Conservation (phyloP, 1,140 invertebrate species). For the Anastrepha ludens region DNA sequence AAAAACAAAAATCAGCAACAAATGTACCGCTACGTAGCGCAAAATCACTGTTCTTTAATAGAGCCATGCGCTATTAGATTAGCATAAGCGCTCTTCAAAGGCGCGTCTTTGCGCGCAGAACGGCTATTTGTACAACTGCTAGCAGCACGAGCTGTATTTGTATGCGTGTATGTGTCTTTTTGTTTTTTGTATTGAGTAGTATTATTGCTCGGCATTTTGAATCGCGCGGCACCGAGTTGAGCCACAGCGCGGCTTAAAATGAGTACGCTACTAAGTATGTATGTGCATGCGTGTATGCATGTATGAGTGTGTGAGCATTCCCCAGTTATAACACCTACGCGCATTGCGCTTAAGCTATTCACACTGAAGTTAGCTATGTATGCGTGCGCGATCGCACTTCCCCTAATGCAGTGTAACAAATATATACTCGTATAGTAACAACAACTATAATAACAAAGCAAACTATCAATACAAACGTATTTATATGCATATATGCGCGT, state of each 20-base stretch:
- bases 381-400: slow-evolving; percentile 24
- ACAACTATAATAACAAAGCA: background rate
- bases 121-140: background rate
- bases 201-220: background rate
- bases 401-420: background rate
- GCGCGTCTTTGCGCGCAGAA: background rate
- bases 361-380: background rate
- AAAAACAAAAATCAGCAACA: no score
- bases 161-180: background rate
- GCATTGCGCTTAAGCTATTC: background rate
- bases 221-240: background rate
- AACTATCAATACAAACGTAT: background rate
- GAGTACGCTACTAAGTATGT: background rate
- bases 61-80: background rate
- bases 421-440: background rate
- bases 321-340: slow-evolving; percentile 12
- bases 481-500: background rate
- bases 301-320: background rate
- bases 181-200: background rate
- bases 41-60: background rate
- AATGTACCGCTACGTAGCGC: background rate
- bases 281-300: background rate
- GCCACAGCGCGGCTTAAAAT: background rate
- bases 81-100: background rate
- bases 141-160: no score